Percentiles rank a stretch among this genome's conserved stretches.
Evolutionary conservation across 2,113 vertebrate species (phyloP).

Genomic region (Istiophorus platypterus): DNA sequence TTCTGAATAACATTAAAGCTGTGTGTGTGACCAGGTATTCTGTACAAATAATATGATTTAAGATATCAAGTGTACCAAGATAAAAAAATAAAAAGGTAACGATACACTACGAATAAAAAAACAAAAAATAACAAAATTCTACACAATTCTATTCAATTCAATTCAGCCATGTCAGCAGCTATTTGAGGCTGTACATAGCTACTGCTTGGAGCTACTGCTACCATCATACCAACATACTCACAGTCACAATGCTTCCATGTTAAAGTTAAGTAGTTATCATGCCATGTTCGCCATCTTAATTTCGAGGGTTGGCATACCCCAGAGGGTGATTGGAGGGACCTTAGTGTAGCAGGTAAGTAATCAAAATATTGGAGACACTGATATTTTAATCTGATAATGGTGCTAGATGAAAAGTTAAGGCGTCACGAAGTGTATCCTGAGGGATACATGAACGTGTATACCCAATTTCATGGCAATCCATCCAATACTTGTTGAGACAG

Average conservation of each 20-base stretch:
- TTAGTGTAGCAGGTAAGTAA: too few relatives aligned
- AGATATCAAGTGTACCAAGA: background rate
- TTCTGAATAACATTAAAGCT: conserved; percentile 20
- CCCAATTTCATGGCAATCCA: background rate
- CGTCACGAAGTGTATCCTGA: background rate
- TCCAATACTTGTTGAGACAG: background rate
- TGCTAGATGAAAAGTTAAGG: background rate
- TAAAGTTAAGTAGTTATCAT: background rate
- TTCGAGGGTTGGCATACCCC: too few relatives aligned
- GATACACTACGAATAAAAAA: background rate
- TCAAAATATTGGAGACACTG: background rate
- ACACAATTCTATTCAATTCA: background rate
- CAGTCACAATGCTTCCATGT: too few relatives aligned
- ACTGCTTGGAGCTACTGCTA: too few relatives aligned
- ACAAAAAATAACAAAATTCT: background rate
- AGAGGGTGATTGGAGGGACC: too few relatives aligned
- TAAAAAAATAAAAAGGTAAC: background rate
- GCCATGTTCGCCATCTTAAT: background rate
- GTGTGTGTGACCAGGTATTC: background rate
- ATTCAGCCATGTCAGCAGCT: too few relatives aligned
- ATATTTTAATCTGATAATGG: background rate
- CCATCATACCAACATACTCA: too few relatives aligned
- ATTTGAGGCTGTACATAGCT: too few relatives aligned
- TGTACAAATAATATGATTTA: conserved; percentile 3
- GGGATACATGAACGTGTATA: background rate